phyloP scores from a whole-genome alignment of 2,113 vertebrate species.

The Phocoena sinus region DNA sequence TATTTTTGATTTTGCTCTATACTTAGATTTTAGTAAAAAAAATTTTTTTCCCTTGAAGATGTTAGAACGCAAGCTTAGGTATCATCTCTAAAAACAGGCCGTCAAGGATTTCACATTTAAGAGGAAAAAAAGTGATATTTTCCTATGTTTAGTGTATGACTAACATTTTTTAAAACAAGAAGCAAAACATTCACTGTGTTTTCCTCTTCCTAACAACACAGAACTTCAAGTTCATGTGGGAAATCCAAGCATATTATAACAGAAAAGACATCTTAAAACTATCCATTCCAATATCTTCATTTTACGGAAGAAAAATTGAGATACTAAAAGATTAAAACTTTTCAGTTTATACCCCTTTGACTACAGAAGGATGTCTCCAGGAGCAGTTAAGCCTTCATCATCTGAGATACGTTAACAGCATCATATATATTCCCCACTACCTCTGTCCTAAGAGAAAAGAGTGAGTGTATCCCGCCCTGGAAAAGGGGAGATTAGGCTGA shows the following conservation, averaged over 20 bases:
- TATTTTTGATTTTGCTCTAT: constrained; percentile 38
- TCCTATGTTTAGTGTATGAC: not conserved
- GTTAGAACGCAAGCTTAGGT: constrained; percentile 1
- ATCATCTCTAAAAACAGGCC: not conserved
- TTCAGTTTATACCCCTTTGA: not conserved
- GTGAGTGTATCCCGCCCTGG: not conserved
- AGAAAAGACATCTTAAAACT: not conserved
- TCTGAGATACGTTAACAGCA: not conserved
- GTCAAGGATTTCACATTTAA: constrained; percentile 28
- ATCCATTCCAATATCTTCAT: not conserved
- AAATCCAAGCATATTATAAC: not conserved
- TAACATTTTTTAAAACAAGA: constrained; percentile 25
- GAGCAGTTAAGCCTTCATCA: not conserved
- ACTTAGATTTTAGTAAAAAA: not conserved
- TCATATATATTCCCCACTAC: not conserved
- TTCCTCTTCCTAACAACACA: not conserved
- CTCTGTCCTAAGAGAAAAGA: not conserved
- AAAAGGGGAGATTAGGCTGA: not conserved
- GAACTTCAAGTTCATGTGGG: not conserved
- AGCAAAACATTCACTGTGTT: not conserved
- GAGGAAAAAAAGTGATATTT: not conserved
- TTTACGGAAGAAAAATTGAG: constrained; percentile 1
- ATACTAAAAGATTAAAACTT: not conserved
- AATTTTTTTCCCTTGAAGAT: not conserved
- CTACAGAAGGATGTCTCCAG: not conserved